phyloP scores from a whole-genome alignment of 2,888 invertebrate genomes.

The Steinernema scapterisci region DNA sequence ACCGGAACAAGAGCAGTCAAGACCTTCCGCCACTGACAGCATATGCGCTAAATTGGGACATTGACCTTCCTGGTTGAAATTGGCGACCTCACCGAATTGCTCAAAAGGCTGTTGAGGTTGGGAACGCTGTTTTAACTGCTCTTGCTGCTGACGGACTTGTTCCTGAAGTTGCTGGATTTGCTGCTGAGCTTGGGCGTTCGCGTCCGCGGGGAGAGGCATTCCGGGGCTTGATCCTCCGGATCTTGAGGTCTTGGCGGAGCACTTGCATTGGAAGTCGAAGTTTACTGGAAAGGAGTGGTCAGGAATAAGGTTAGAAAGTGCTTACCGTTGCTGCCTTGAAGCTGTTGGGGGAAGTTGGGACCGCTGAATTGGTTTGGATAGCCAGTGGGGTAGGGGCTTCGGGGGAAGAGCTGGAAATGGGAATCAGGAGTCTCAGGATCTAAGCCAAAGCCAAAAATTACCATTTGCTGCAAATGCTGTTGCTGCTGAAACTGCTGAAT shows the following conservation, averaged over 20 bases:
- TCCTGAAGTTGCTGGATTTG: conserved; percentile 64
- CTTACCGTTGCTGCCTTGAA: not conserved
- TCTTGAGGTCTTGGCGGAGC: conserved; percentile 45
- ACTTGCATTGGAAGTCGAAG: conserved; percentile 53
- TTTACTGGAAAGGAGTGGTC: conserved; percentile 41
- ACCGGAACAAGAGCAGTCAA: conserved; percentile 62
- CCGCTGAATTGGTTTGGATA: not conserved
- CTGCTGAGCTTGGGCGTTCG: conserved; percentile 61
- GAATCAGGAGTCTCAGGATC: not conserved
- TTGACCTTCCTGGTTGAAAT: not conserved
- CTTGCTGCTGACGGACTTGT: conserved; percentile 52
- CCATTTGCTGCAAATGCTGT: not conserved
- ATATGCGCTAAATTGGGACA: conserved; percentile 54
- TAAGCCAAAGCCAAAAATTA: not conserved
- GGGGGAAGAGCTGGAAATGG: conserved; percentile 3
- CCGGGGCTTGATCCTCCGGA: not conserved
- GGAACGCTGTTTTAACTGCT: conserved; percentile 58
- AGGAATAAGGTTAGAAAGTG: not conserved
- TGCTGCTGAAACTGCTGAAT: not conserved
- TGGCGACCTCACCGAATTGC: conserved; percentile 53
- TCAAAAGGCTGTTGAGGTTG: conserved; percentile 58
- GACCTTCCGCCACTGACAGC: conserved; percentile 58
- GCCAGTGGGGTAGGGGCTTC: not conserved
- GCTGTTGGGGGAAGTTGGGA: not conserved
- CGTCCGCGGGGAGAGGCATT: conserved; percentile 52